Base-by-base conservation (phyloP, 2,797 vertebrate genomes). In the Cryptoprocta ferox region DNA sequence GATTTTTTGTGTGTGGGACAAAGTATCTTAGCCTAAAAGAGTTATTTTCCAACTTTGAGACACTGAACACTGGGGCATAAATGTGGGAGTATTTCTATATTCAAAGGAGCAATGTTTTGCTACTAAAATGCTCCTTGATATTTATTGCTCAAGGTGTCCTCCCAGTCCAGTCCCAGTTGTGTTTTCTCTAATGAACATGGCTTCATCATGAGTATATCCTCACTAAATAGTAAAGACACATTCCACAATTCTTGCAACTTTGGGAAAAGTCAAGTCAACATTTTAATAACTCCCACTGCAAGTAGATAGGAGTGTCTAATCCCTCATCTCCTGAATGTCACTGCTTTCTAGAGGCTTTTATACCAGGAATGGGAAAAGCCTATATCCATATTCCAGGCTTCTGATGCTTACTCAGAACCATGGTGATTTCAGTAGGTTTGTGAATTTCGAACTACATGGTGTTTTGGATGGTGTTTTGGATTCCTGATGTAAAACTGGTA, bases 211-310 rank as follows among this genome's bases (percentile, higher is more conserved):
- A 75, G 42, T 21, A 3, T 5, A 66, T 50, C 65, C 2, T 83
- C 32, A 95, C 16, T 83, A 80, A 68, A 91, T 39, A 97, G 53
- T 61, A 79, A 87, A 85, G 53, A 68, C 35, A 85, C 19, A 18
- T 5, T 37, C 4, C n/a, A 89, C 0, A 75, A 39, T 71, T 94
- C 78, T 68, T 94, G 35, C 63, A 93, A 95, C 21, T 63, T 28
- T 92, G 48, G 82, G 45, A 88, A 94, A 88, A 92, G 50, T 28
- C 56, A 59, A 10, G 1, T 95, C 45, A 84, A 84, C 19, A 37
- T 90, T 92, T 98, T 98, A 97, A 97, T 97, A 95, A 97, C 73
- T 97, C 95, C 85, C 96, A 93, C 26, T 95, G 97, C 85, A 96
- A 91, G 37, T 56, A 95, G 63, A 73, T 10, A 50, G 28, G 5